Percentiles rank a stretch among this genome's conserved stretches.
These are phyloP conservation scores for Petrosia ficiformis DNA, from an alignment of 37 sponge, comb jelly and placozoan species.

Conservation along the genomic window DNA sequence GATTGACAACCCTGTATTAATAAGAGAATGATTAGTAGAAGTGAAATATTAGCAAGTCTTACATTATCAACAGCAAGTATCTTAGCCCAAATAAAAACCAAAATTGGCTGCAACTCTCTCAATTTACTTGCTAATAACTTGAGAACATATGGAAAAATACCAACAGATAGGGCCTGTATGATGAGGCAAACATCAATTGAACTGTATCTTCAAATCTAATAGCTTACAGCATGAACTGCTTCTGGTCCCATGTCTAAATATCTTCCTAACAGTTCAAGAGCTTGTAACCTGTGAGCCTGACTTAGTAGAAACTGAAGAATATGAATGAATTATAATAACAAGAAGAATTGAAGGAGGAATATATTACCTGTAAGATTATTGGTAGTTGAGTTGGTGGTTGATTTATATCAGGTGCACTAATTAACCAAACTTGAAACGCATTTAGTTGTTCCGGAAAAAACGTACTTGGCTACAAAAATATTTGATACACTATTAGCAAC, in stretches of 20 bases:
- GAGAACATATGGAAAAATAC: constrained; percentile 96
- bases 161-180: constrained; percentile 83
- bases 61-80: constrained; percentile 86
- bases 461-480: constrained; percentile 64
- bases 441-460: constrained; percentile 95
- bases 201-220: neutral
- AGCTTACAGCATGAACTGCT: constrained; percentile 77
- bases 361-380: constrained; percentile 88
- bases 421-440: constrained; percentile 94
- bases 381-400: constrained; percentile 90
- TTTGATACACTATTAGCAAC: neutral
- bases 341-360: neutral
- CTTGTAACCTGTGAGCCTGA: constrained; percentile 82
- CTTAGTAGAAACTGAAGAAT: constrained; percentile 85
- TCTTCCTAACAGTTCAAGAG: constrained; percentile 89
- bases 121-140: constrained; percentile 92
- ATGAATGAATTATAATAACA: neutral
- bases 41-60: constrained; percentile 11
- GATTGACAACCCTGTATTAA: constrained; percentile 68
- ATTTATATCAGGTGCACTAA: constrained; percentile 35
- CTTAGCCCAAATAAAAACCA: constrained; percentile 99
- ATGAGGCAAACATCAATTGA: neutral
- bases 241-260: constrained; percentile 93
- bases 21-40: neutral
- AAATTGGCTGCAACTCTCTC: constrained; percentile 86